Conservation (phyloP, 2,888 invertebrate species). For the Patella ulyssiponensis region DNA sequence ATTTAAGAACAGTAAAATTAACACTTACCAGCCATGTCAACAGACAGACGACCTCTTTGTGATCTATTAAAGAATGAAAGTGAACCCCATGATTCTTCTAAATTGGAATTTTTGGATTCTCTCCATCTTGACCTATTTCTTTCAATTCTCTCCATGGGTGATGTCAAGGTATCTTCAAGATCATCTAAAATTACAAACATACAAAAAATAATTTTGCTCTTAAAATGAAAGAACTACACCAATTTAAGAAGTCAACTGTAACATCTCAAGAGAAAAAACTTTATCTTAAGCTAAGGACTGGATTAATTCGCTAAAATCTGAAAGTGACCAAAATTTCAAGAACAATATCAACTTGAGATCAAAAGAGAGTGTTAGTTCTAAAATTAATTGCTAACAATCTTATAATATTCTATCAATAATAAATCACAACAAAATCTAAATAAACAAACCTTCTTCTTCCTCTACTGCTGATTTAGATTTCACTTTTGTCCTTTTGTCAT, state of each 20-base stretch:
- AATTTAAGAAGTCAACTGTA: too few relatives aligned
- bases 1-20: not conserved
- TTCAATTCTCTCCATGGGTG: conserved; percentile 67
- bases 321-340: too few relatives aligned
- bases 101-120: conserved; percentile 55
- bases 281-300: too few relatives aligned
- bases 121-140: conserved; percentile 64
- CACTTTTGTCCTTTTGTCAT: conserved; percentile 16
- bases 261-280: too few relatives aligned
- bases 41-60: conserved; percentile 69
- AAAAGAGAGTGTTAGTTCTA: too few relatives aligned
- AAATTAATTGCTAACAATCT: too few relatives aligned
- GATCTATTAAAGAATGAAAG: conserved; percentile 68
- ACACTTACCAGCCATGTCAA: conserved; percentile 67
- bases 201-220: too few relatives aligned
- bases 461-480: not conserved
- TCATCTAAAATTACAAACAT: conserved; percentile 14
- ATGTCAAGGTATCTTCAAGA: conserved; percentile 35
- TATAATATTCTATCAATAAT: not conserved
- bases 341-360: too few relatives aligned
- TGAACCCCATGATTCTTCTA: conserved; percentile 72
- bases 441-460: not conserved
- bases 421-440: not conserved
- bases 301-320: too few relatives aligned
- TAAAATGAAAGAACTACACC: too few relatives aligned